These are phyloP conservation scores for Lepidurus packardi DNA, from an alignment of 1,140 invertebrate genomes.

Conservation along the genomic window DNA sequence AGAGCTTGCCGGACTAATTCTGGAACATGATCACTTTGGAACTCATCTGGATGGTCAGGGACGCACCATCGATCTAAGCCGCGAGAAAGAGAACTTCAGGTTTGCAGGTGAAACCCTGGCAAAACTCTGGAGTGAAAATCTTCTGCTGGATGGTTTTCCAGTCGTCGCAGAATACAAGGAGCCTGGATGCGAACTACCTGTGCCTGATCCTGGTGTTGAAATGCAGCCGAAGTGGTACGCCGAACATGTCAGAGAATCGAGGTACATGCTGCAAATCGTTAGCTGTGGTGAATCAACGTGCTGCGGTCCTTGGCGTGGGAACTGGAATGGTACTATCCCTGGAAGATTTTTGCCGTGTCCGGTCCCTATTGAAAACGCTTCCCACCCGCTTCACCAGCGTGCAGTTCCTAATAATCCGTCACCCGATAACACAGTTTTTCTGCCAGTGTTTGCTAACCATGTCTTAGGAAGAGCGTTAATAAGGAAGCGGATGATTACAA, in stretches of 20 bases:
- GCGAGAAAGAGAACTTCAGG: constrained; percentile 43
- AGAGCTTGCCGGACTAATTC: constrained; percentile 44
- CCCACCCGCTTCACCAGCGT: neutral
- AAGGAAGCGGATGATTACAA: too few relatives aligned
- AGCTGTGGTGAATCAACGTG: constrained; percentile 8
- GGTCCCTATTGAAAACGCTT: neutral
- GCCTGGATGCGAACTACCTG: constrained; percentile 25
- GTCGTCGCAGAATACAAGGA: constrained; percentile 36
- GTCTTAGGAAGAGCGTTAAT: too few relatives aligned
- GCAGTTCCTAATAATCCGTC: too few relatives aligned
- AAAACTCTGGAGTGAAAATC: constrained; percentile 38
- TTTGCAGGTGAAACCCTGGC: constrained; percentile 41
- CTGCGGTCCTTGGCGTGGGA: constrained; percentile 15
- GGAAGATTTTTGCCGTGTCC: constrained; percentile 13
- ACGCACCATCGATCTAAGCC: constrained; percentile 42
- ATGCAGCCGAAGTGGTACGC: constrained; percentile 33
- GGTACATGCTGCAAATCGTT: constrained; percentile 37
- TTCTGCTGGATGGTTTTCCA: constrained; percentile 40
- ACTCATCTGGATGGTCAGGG: constrained; percentile 43
- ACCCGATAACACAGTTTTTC: too few relatives aligned
- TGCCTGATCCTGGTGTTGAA: constrained; percentile 13
- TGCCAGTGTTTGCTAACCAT: too few relatives aligned
- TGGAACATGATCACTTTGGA: constrained; percentile 44
- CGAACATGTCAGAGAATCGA: constrained; percentile 36
- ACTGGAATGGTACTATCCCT: constrained; percentile 22